These are phyloP conservation scores for Lateolabrax maculatus DNA, from an alignment of 2,797 vertebrate species.

Conservation along the genomic window DNA sequence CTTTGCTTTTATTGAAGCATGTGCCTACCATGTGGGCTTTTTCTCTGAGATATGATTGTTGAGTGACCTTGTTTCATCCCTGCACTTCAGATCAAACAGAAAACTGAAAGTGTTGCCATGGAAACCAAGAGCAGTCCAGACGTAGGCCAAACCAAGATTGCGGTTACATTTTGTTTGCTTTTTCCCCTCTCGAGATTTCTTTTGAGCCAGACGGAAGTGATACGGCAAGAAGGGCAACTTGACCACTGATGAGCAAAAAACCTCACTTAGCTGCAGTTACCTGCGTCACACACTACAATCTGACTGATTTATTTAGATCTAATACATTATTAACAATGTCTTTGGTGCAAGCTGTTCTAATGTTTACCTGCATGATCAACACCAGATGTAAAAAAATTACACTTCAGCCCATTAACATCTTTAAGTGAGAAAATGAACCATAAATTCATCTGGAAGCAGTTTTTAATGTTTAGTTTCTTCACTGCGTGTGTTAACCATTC, in stretches of 20 bases:
- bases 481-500: background rate
- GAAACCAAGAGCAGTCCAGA: constrained; percentile 68
- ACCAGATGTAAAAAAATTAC: constrained; percentile 24
- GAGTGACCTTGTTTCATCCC: constrained; percentile 61
- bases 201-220: constrained; percentile 30
- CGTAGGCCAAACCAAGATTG: constrained; percentile 53
- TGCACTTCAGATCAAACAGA: constrained; percentile 50
- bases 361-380: constrained; percentile 24
- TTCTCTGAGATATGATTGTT: constrained; percentile 54
- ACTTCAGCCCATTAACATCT: constrained; percentile 17
- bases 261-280: constrained; percentile 50
- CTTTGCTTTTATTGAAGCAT: constrained; percentile 59
- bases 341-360: constrained; percentile 12
- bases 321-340: constrained; percentile 55
- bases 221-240: constrained; percentile 30
- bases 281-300: constrained; percentile 36
- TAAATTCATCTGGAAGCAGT: background rate
- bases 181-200: constrained; percentile 21
- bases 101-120: constrained; percentile 65
- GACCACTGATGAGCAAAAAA: constrained; percentile 49
- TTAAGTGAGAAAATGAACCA: constrained; percentile 19
- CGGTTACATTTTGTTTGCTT: background rate
- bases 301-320: constrained; percentile 58
- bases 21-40: constrained; percentile 51
- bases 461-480: constrained; percentile 24